phyloP scores from a whole-genome alignment of 2,888 invertebrate species.

The Lithophane socia region DNA sequence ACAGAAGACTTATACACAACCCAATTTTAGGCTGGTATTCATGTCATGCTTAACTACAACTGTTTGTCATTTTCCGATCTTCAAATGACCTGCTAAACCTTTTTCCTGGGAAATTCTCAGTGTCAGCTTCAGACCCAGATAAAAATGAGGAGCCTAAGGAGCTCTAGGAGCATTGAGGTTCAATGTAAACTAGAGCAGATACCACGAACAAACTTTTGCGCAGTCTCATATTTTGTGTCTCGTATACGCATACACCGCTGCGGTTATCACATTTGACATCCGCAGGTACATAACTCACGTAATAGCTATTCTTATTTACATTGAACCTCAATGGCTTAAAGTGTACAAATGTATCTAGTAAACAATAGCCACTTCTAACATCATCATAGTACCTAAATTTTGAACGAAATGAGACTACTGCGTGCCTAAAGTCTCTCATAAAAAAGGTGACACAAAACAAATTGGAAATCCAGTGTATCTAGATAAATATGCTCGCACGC shows the following conservation, averaged over 20 bases:
- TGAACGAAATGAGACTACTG: conserved; percentile 28
- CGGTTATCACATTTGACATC: too few species aligned
- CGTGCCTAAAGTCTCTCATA: not conserved
- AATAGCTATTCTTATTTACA: too few species aligned
- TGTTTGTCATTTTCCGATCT: not conserved
- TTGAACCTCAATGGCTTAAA: too few species aligned
- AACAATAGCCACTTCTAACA: not conserved
- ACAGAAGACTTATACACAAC: not conserved
- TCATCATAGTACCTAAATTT: not conserved
- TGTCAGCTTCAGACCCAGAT: not conserved
- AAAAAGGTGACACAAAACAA: conserved; percentile 41
- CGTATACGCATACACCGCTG: too few species aligned
- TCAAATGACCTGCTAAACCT: not conserved
- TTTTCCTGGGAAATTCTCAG: not conserved
- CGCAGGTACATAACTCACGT: too few species aligned
- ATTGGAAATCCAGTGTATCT: conserved; percentile 52
- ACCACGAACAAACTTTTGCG: too few species aligned
- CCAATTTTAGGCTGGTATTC: not conserved
- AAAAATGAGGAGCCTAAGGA: not conserved
- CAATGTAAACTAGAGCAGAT: too few species aligned
- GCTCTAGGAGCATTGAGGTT: too few species aligned
- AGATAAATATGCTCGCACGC: conserved; percentile 61
- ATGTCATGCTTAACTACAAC: not conserved
- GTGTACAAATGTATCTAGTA: not conserved
- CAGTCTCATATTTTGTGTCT: too few species aligned